Evolutionary conservation across 1,140 invertebrate species (phyloP), one percentile per base, ranked within the genome.

Genomic region (Drosophila takahashii): DNA sequence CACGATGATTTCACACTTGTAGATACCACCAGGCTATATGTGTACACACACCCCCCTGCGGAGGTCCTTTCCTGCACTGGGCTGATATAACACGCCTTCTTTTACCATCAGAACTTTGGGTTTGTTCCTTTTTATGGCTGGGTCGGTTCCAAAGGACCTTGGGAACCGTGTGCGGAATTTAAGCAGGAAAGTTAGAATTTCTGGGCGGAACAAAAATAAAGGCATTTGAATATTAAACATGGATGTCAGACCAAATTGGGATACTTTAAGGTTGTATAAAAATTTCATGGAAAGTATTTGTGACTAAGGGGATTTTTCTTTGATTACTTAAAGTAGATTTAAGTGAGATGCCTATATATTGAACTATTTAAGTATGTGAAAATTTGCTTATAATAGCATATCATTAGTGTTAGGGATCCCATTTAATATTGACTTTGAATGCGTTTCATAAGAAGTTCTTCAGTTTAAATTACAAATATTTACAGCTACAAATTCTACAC

Each of bases 1-100:
- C 67, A 48, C 18, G 83, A 83, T 86, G 84, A 89, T 83, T 83
- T 87, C 83, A 89, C 79, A 79, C 62, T 87, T 72, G 72, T 71
- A 66, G 73, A 70, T 70, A 44, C 42, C 64, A 48, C 44, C 67
- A 47, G 34, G 27, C 51, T 9, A 16, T 16, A 56, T 26, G 45
- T 9, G 32, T 48, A 37, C 18, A 51, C 51, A 36, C 15, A 26
- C 26, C 41, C 36, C 50, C 9, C 37, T 15, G 15, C 15, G n/a
- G 48, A 32, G 29, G 48, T 51, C 48, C 26, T n/a, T n/a, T 10
- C 13, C 6, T 64, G 42, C 73, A 47, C 11, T 61, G 44, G 42
- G 53, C 22, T 57, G 32, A 69, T 67, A 56, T n/a, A 70, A 41
- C 77, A 77, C 73, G 60, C 79, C 79, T 44, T 36, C 62, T 81